Evolutionary conservation across 2,888 invertebrate genomes (phyloP), one percentile per base, ranked within the genome.

Genomic region (Heliconius cydno): DNA sequence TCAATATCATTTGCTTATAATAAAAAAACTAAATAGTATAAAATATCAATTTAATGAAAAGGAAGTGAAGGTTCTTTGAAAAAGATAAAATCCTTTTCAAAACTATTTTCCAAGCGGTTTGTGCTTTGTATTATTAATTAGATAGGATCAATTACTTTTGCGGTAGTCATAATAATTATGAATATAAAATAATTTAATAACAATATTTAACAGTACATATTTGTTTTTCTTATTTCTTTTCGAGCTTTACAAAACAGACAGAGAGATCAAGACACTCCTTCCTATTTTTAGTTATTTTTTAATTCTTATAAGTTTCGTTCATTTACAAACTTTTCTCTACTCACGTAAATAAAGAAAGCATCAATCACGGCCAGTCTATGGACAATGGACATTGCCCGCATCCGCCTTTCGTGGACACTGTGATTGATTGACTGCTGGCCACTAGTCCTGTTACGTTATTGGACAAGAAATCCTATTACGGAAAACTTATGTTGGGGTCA

Each of bases 351-450:
- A 46, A 65, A 75, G 38, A 78, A 78, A 74, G 52, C 78, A 74
- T 78, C 78, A 67, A 67, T 73, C 78, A 78, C 73, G 41, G 38
- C 38, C 25, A 78, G 34, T 73, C 67, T 66, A 67, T 34, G 71
- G 77, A 52, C 77, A 71, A 67, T 34, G 52, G 77, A 52, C 77
- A 65, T 60, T 74, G 38, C 79, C 75, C 79, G 79, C 74, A 81
- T 81, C 81, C 81, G 77, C 73, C 71, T 71, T 38, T 72, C 68
- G 70, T 77, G 81, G 79, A 65, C 77, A 66, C 74, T 13, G 41
- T 79, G 73, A 81, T 81, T 70, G 81, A 79, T 79, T 41, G 68
- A 70, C 77, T 67, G 38, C 25, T 65, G 22, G 63, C 38, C 38
- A 12, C 65, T 46, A 41, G 38, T 25, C 63, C 25, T 15, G 63